Percentiles rank a stretch among this genome's conserved stretches.
Evolutionary conservation across 2,797 vertebrate genomes (phyloP).

Genomic region (Sebastes taczanowskii): DNA sequence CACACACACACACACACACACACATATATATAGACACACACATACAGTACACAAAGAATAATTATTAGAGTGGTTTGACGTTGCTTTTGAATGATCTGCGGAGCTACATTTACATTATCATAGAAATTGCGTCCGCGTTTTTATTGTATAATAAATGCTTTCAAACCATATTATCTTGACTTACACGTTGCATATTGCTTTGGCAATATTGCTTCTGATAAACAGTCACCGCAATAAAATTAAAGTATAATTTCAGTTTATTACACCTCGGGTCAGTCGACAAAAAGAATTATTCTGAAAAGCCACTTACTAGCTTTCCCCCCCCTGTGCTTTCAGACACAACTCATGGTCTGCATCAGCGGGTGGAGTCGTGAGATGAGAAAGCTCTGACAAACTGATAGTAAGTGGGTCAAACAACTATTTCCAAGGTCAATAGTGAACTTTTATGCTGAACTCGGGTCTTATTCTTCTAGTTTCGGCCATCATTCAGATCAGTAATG

Average conservation of each 20-base stretch:
- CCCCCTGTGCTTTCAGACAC: background rate
- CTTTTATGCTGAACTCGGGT: background rate
- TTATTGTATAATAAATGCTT: background rate
- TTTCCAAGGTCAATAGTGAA: background rate
- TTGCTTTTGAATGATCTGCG: constrained; percentile 23
- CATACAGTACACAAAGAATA: background rate
- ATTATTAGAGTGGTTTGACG: constrained; percentile 5
- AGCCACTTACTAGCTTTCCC: background rate
- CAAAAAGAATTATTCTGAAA: background rate
- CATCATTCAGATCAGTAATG: background rate
- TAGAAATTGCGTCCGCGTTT: background rate
- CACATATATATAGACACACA: background rate
- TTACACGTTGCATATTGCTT: background rate
- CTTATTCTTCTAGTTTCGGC: background rate
- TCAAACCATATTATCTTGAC: background rate
- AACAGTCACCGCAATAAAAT: background rate
- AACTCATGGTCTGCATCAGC: background rate
- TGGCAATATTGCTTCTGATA: background rate
- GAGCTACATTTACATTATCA: constrained; percentile 10
- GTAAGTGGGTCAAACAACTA: background rate
- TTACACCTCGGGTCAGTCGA: background rate
- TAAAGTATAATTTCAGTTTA: background rate
- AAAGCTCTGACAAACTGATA: background rate
- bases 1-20: constrained; percentile 1
- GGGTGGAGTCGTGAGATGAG: background rate